A percentile compares a stretch with the other conserved stretches of the same genome.
phyloP scores from a whole-genome alignment of 2,888 invertebrate genomes.

The Augochlorella aurata region DNA sequence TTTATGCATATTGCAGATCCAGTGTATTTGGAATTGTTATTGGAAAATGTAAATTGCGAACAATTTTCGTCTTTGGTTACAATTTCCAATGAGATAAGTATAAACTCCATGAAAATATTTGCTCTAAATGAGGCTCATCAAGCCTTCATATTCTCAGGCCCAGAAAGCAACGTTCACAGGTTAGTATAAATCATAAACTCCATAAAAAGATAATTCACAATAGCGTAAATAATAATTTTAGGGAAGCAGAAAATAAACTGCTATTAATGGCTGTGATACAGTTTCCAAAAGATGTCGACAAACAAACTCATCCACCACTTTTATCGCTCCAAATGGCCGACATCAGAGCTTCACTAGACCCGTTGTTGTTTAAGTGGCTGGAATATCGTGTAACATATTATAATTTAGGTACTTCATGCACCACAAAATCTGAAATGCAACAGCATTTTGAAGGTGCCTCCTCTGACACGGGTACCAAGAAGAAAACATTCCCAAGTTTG shows the following conservation, averaged over 20 bases:
- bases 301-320: slow-evolving; percentile 82
- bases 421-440: slow-evolving; percentile 60
- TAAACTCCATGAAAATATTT: slow-evolving; percentile 83
- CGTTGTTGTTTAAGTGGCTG: slow-evolving; percentile 86
- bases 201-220: not conserved
- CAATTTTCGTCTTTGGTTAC: slow-evolving; percentile 76
- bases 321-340: slow-evolving; percentile 83
- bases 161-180: slow-evolving; percentile 78
- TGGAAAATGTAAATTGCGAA: slow-evolving; percentile 83
- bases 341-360: slow-evolving; percentile 85
- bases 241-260: slow-evolving; percentile 66
- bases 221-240: slow-evolving; percentile 43
- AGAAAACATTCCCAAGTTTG: slow-evolving; percentile 78
- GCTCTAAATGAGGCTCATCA: slow-evolving; percentile 83
- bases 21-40: slow-evolving; percentile 85
- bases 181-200: slow-evolving; percentile 33
- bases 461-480: slow-evolving; percentile 74
- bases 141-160: slow-evolving; percentile 84
- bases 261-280: slow-evolving; percentile 80
- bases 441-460: slow-evolving; percentile 73
- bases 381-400: slow-evolving; percentile 82
- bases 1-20: slow-evolving; percentile 81
- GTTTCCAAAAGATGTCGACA: slow-evolving; percentile 80
- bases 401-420: slow-evolving; percentile 66
- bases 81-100: slow-evolving; percentile 78